These are phyloP conservation scores for Dunckerocampus dactyliophorus DNA, from an alignment of 2,113 vertebrate species.

Conservation along the genomic window DNA sequence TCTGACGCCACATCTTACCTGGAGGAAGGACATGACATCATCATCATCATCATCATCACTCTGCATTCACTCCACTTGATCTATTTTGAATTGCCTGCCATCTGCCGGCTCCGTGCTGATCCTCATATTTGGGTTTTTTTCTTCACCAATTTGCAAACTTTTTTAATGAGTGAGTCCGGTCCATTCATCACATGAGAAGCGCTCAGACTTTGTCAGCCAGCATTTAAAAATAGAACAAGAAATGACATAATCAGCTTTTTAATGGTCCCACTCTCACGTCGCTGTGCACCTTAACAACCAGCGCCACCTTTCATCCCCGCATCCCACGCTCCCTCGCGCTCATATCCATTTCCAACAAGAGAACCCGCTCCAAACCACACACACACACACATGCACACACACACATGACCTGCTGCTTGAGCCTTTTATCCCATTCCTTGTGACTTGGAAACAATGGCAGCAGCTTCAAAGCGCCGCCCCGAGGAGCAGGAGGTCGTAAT, in stretches of 20 bases:
- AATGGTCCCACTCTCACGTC: constrained; percentile 28
- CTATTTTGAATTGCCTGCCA: not conserved
- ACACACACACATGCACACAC: constrained; percentile 17
- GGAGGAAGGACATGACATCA: constrained; percentile 23
- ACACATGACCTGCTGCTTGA: constrained; percentile 7
- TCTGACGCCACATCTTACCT: constrained; percentile 90
- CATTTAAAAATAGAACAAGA: constrained; percentile 1
- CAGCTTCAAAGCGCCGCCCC: constrained; percentile 34
- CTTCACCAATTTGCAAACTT: constrained; percentile 19
- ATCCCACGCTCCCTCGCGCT: constrained; percentile 29
- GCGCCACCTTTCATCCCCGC: constrained; percentile 27
- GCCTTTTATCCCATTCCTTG: constrained; percentile 34
- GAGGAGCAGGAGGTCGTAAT: constrained; percentile 27
- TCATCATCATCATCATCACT: not conserved
- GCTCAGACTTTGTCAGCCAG: not conserved
- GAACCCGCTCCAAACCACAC: constrained; percentile 22
- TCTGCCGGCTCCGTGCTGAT: not conserved
- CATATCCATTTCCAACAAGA: constrained; percentile 11
- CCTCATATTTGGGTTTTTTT: not conserved
- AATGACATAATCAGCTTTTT: constrained; percentile 4
- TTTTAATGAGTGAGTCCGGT: constrained; percentile 24
- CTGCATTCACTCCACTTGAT: too few species aligned
- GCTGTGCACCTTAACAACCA: constrained; percentile 21
- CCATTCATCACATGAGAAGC: constrained; percentile 6
- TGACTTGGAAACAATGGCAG: constrained; percentile 35